Conservation (phyloP, 2,888 invertebrate genomes). For the Metopia argyrocephala region DNA sequence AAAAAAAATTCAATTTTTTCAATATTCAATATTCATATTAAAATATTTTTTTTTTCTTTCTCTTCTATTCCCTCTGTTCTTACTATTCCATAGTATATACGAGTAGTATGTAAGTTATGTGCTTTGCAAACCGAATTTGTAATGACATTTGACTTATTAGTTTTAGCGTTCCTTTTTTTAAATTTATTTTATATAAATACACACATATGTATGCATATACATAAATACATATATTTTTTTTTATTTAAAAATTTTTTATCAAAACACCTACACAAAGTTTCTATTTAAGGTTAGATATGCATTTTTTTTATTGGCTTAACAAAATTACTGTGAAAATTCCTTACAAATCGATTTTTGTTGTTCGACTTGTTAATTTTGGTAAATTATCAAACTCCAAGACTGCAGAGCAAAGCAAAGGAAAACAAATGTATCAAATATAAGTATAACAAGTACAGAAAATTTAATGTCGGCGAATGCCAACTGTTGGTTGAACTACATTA, state of each 20-base stretch:
- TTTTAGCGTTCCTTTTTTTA: neutral
- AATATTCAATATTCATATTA: constrained; percentile 46
- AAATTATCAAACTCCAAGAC: constrained; percentile 39
- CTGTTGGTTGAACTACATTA: no score
- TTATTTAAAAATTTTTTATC: constrained; percentile 40
- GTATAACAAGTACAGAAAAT: no score
- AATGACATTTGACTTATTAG: constrained; percentile 57
- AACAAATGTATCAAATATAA: no score
- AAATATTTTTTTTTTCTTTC: constrained; percentile 1
- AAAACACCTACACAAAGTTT: constrained; percentile 51
- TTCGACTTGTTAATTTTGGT: constrained; percentile 54
- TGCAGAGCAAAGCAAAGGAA: no score
- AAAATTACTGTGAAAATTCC: constrained; percentile 37
- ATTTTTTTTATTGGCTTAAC: constrained; percentile 9
- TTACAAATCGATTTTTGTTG: constrained; percentile 59
- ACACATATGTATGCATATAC: no score
- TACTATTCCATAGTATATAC: neutral
- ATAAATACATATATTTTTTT: no score
- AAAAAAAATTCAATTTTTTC: constrained; percentile 3
- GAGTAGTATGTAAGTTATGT: constrained; percentile 17
- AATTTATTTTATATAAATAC: no score
- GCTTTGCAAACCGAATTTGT: constrained; percentile 36
- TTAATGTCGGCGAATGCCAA: no score
- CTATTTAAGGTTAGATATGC: constrained; percentile 29
- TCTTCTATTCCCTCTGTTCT: neutral